A percentile compares a stretch with the other conserved stretches of the same genome.
phyloP scores from a whole-genome alignment of 2,888 invertebrate genomes.

The Chesias legatella region DNA sequence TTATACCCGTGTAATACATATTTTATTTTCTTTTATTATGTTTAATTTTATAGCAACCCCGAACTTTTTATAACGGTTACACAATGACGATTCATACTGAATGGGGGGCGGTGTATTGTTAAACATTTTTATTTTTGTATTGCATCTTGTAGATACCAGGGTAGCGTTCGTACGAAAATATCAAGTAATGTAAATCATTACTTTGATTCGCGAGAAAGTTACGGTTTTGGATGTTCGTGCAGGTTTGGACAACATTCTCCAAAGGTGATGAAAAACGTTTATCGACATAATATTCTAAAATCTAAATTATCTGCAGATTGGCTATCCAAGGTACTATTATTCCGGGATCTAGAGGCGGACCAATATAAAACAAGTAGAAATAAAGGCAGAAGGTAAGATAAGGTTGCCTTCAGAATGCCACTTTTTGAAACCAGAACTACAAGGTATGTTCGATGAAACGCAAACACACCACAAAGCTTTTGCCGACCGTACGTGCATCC shows the following conservation, averaged over 20 bases:
- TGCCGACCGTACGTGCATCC: constrained; percentile 46
- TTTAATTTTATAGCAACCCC: constrained; percentile 76
- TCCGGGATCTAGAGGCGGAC: no score
- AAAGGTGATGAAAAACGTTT: no score
- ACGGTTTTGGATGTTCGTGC: no score
- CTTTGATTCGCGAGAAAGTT: no score
- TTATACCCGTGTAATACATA: constrained; percentile 80
- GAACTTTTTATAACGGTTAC: constrained; percentile 30
- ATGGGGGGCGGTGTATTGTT: constrained; percentile 79
- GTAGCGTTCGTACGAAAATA: constrained; percentile 42
- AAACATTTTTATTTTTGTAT: constrained; percentile 64
- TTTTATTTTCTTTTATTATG: constrained; percentile 74
- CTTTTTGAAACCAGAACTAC: no score
- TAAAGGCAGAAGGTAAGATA: no score
- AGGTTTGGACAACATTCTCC: no score
- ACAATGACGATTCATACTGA: constrained; percentile 56
- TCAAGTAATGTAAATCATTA: constrained; percentile 5
- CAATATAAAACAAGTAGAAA: no score
- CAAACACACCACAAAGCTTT: constrained; percentile 19
- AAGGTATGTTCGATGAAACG: not conserved
- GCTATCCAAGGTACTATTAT: no score
- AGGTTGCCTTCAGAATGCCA: no score
- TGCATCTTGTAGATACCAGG: constrained; percentile 35
- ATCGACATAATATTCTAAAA: no score
- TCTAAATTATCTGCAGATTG: no score